Base-by-base conservation (phyloP, 1,140 invertebrate genomes). In the Coenobita brevimanus region DNA sequence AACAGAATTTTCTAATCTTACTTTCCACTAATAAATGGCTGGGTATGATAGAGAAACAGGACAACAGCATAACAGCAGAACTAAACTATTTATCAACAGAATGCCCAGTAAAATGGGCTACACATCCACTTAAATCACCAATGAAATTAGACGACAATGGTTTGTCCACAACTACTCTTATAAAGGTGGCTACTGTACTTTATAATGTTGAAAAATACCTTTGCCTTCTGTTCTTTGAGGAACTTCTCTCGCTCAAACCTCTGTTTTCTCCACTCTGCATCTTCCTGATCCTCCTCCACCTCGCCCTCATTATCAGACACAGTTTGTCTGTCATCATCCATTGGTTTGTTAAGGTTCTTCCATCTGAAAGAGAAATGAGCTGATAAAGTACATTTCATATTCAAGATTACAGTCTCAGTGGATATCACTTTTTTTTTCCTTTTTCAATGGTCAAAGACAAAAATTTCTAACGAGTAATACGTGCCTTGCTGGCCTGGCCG, bases 171-270 rank as follows among this genome's bases (percentile, higher is more conserved):
- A n/a, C 21, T 36, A 15, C 17, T 21, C 27, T 17, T 24, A 21
- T 0, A 13, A 62, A 1, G 8, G 57, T 10, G 3, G 27, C 8
- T 8, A 30, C 3, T 2, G 3, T 17, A 21, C 60, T 43, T 21
- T 17, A 21, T 21, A 2, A 46, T 27, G n/a, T 0, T 4, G 4
- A 24, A 36, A 64, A 30, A 3, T 71, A 90, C 89, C 75, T 78
- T 84, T 73, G 62, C 69, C 41, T 24, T 64, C 30, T 85, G 87
- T 33, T 90, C 75, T 38, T 89, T 60, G 17, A 90, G 33, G 41
- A 89, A 90, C 36, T 89, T 88, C 54, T 90, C 89, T 21, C 89
- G 27, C 36, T 90, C 89, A 73, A 78, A 57, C 60, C 83, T 82
- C 36, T 90, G 73, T 41, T 89, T 86, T 13, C 88, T 82, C 89